Base-by-base conservation (phyloP, 30 jellyfish, hydroid and myxozoan genomes). In the Cassiopea andromeda region DNA sequence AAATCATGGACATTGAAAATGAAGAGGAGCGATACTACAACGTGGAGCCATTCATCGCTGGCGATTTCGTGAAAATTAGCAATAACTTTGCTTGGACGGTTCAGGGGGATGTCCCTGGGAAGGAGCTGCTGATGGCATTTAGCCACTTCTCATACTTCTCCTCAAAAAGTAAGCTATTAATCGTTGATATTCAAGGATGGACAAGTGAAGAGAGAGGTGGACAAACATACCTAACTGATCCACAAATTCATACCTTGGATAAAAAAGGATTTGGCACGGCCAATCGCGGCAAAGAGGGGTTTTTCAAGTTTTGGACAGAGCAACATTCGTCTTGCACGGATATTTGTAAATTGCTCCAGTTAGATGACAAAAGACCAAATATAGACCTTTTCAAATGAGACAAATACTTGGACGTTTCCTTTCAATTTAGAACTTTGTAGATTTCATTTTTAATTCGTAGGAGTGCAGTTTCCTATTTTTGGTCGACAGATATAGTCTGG, bases 151-250 rank as follows among this genome's bases (percentile, higher is more conserved):
- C 96, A 2, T 89, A 3, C 77, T 79, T 68, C 44, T 19, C 87
- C 7, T 78, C 96, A 14, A 58, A 70, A 57, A 91, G 96, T 10
- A 80, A 80, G 64, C 81, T 66, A 2, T 58, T 89, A 58, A 81
- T 89, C 27, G 96, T 89, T 54, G 96, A 89, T 59, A 89, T 89
- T 69, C 96, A 89, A 46, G 96, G 96, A 48, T 73, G 91, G 96
- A 87, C 94, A 17, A 87, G 85, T 73, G 59, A 67, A 18, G 94
- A 87, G 59, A 48, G 59, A 68, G 77, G 77, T 17, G 94, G 94
- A 10, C 89, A 68, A 69, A 87, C 89, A 9, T 87, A 44, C 49
- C 90, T 87, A 16, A 87, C 94, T 46, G 94, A 87, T 80, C 94
- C 94, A 48, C 94, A 87, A 78, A 87, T 87, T 48, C 94, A 87